phyloP scores from a whole-genome alignment of 1,140 invertebrate species.

The Contarinia nasturtii region DNA sequence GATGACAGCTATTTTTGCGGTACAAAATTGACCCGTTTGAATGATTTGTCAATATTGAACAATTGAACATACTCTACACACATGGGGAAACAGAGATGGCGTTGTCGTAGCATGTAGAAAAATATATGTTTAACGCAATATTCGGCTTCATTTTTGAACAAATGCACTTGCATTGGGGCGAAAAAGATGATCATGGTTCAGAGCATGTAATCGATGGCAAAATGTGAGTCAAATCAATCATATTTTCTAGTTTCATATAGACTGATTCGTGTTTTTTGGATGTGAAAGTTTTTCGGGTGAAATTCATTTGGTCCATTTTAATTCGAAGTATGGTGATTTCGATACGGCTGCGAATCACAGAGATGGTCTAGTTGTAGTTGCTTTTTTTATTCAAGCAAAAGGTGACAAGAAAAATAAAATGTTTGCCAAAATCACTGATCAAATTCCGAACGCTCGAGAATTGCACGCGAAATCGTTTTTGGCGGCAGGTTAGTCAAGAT shows the following conservation, averaged over 20 bases:
- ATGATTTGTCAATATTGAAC: too few species aligned
- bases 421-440: conserved; percentile 23
- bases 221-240: conserved; percentile 4
- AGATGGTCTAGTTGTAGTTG: conserved; percentile 59
- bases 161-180: conserved; percentile 66
- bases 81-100: too few species aligned
- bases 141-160: too few species aligned
- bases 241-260: neutral
- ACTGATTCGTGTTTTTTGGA: neutral
- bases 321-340: conserved; percentile 46
- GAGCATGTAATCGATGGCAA: conserved; percentile 56
- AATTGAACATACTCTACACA: too few species aligned
- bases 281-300: conserved; percentile 18
- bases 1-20: too few species aligned
- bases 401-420: conserved; percentile 23
- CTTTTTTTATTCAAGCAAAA: conserved; percentile 45
- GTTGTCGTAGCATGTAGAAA: too few species aligned
- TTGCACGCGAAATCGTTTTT: too few species aligned
- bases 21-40: too few species aligned
- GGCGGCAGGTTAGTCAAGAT: neutral
- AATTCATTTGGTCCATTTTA: conserved; percentile 62
- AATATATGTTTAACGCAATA: too few species aligned
- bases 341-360: conserved; percentile 44
- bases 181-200: conserved; percentile 43
- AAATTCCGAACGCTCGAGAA: conserved; percentile 21